These are phyloP conservation scores for Falco columbarius DNA, from an alignment of 2,797 vertebrate species.

Conservation along the genomic window DNA sequence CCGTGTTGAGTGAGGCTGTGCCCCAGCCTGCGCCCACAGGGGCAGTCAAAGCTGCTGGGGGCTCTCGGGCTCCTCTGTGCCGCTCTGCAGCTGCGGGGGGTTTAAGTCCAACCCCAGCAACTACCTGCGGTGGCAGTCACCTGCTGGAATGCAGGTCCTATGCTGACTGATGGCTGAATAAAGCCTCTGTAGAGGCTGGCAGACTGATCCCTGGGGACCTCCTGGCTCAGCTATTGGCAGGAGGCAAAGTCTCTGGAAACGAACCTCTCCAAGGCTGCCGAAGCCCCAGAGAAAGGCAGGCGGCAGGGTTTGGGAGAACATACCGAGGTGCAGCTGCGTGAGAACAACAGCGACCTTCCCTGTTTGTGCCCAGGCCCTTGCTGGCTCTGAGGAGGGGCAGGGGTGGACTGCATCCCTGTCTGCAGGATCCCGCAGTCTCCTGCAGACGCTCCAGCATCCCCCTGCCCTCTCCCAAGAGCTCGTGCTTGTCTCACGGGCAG, in stretches of 20 bases:
- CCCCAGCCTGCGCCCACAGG: background rate
- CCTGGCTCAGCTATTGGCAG: background rate
- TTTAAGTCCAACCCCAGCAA: background rate
- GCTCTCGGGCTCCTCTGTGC: background rate
- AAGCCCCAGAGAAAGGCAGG: background rate
- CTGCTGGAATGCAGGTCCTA: background rate
- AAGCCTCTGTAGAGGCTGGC: background rate
- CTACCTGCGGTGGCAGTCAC: background rate
- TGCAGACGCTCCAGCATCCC: background rate
- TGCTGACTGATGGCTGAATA: background rate
- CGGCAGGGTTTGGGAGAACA: background rate
- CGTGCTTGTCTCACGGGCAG: fast-evolving
- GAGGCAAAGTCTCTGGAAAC: background rate
- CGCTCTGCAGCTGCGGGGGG: fast-evolving
- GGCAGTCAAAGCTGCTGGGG: background rate
- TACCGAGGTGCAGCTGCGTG: background rate
- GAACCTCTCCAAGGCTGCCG: background rate
- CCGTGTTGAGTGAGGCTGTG: fast-evolving
- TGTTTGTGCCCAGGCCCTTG: background rate
- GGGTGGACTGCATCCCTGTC: background rate
- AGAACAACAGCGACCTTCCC: background rate
- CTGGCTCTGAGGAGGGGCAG: background rate
- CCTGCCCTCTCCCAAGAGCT: background rate
- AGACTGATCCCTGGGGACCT: background rate
- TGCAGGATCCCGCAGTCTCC: background rate